These are phyloP conservation scores for Campoletis raptor DNA, from an alignment of 2,888 invertebrate genomes.

Conservation along the genomic window DNA sequence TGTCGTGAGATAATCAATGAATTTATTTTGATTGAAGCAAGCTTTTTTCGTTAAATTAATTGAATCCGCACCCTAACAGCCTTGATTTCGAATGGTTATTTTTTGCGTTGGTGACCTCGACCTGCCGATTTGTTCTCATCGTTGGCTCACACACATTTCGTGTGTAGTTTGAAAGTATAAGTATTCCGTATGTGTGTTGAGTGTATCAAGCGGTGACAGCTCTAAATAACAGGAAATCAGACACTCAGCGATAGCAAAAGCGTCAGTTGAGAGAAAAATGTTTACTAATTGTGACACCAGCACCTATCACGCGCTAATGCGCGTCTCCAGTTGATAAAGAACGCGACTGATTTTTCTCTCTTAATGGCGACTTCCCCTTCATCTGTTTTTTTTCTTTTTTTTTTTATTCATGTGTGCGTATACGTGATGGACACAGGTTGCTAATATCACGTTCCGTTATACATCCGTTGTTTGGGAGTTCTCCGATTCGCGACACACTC, in stretches of 20 bases:
- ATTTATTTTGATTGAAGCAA: neutral
- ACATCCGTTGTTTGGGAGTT: slow-evolving; percentile 78
- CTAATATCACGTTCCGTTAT: slow-evolving; percentile 77
- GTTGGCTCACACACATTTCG: slow-evolving; percentile 46
- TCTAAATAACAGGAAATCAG: slow-evolving; percentile 77
- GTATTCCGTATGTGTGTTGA: neutral
- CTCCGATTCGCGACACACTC: slow-evolving; percentile 32
- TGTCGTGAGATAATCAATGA: neutral
- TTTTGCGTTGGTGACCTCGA: neutral
- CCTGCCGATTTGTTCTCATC: slow-evolving; percentile 37
- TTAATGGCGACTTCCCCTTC: slow-evolving; percentile 18
- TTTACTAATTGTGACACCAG: slow-evolving; percentile 77
- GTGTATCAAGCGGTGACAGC: slow-evolving; percentile 51
- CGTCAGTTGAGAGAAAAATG: slow-evolving; percentile 42
- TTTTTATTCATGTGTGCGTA: neutral
- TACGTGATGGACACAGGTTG: slow-evolving; percentile 73
- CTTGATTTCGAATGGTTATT: slow-evolving; percentile 9
- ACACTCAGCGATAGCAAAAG: slow-evolving; percentile 66
- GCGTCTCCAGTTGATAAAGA: slow-evolving; percentile 6
- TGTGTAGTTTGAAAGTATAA: slow-evolving; percentile 13
- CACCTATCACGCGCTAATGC: slow-evolving; percentile 3
- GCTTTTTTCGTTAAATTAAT: neutral
- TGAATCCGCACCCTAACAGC: slow-evolving; percentile 6
- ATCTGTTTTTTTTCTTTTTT: neutral
- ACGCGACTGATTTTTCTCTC: slow-evolving; percentile 11